These are phyloP conservation scores for Galeruca laticollis DNA, from an alignment of 2,888 invertebrate genomes.

Conservation along the genomic window DNA sequence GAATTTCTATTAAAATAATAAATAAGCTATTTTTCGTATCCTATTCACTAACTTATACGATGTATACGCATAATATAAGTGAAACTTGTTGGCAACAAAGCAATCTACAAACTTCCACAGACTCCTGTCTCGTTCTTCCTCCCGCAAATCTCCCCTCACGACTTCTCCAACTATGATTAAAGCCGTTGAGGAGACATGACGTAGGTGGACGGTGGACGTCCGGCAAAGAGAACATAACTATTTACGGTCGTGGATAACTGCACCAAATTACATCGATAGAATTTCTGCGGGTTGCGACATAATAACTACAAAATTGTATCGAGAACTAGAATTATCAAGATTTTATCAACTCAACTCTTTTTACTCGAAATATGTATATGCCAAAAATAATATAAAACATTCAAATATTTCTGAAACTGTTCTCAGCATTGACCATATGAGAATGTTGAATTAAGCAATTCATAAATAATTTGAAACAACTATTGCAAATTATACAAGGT, in stretches of 20 bases:
- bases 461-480: too few species aligned
- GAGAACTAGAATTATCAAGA: too few species aligned
- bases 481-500: too few species aligned
- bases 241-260: constrained; percentile 23
- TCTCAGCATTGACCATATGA: too few species aligned
- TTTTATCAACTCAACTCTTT: too few species aligned
- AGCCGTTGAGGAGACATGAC: constrained; percentile 30
- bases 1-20: too few species aligned
- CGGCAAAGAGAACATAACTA: constrained; percentile 28
- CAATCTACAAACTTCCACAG: constrained; percentile 13
- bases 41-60: too few species aligned
- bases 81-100: constrained; percentile 20
- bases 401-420: too few species aligned
- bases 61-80: constrained; percentile 10
- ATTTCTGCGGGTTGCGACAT: neutral
- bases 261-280: constrained; percentile 9
- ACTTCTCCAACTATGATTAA: constrained; percentile 35
- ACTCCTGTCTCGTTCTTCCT: constrained; percentile 13
- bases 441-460: too few species aligned
- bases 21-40: too few species aligned
- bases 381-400: too few species aligned
- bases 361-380: too few species aligned
- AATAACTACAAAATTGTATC: neutral
- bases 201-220: constrained; percentile 31
- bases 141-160: constrained; percentile 10